Conservation (phyloP, 1,140 invertebrate species). For the Trichonephila clavata region DNA sequence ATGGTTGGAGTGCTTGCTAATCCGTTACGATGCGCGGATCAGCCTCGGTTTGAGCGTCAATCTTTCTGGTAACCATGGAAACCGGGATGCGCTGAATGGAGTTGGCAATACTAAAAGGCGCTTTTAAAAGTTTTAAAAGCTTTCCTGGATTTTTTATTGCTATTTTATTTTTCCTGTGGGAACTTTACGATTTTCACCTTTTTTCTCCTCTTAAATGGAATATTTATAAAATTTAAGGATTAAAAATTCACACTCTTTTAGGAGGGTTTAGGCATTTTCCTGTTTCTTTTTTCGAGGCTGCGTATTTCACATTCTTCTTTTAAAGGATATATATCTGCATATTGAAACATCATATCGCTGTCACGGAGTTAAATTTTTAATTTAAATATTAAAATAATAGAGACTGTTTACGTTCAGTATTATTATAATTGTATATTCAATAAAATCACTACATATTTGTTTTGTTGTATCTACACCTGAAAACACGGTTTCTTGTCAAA, state of each 20-base stretch:
- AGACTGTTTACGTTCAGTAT: too few relatives aligned
- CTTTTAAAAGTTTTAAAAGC: background rate
- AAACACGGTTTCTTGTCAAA: too few relatives aligned
- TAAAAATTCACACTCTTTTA: background rate
- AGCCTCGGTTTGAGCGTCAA: background rate
- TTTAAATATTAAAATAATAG: too few relatives aligned
- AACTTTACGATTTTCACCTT: background rate
- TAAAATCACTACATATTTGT: too few relatives aligned
- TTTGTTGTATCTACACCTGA: too few relatives aligned
- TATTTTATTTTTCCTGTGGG: too few relatives aligned
- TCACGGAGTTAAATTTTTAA: too few relatives aligned
- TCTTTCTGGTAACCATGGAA: constrained; percentile 14
- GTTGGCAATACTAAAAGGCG: background rate
- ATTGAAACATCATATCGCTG: too few relatives aligned
- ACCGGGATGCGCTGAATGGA: background rate
- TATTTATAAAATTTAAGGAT: background rate
- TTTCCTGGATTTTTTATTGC: background rate
- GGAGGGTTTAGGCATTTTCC: background rate
- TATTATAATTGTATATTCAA: too few relatives aligned
- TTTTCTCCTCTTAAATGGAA: background rate
- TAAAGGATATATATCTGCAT: too few relatives aligned
- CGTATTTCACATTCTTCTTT: too few relatives aligned
- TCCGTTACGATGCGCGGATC: background rate
- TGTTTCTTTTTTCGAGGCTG: too few relatives aligned
- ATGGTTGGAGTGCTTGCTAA: background rate